phyloP scores from a whole-genome alignment of 2,113 vertebrate genomes.

The Sardina pilchardus region DNA sequence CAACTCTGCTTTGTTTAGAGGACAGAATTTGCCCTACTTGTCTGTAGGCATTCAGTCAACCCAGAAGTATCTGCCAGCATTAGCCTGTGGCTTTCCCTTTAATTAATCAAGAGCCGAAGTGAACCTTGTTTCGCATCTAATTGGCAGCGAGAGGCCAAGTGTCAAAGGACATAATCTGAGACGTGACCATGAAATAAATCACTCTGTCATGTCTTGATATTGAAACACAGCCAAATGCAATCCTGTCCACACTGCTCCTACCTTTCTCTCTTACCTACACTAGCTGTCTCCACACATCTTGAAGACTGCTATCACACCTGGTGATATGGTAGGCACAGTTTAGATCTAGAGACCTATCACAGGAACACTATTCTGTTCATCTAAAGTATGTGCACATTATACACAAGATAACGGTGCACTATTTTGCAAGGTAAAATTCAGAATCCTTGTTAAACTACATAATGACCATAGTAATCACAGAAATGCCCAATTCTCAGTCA shows the following conservation, averaged over 20 bases:
- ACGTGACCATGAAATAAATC: constrained; percentile 66
- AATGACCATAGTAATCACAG: not conserved
- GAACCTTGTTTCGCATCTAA: constrained; percentile 58
- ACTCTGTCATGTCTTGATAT: constrained; percentile 58
- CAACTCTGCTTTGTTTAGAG: constrained; percentile 31
- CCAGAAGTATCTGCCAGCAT: constrained; percentile 49
- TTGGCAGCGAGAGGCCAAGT: constrained; percentile 57
- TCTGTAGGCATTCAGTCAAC: constrained; percentile 38
- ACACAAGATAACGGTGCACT: not conserved
- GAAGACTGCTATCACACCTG: not conserved
- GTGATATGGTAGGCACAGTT: not conserved
- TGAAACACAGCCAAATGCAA: constrained; percentile 61
- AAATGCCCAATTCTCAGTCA: not conserved
- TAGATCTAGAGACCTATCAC: not conserved
- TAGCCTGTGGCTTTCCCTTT: constrained; percentile 60
- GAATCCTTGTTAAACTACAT: not conserved
- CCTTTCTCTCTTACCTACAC: not conserved
- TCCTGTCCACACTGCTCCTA: not conserved
- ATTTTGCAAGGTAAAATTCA: not conserved
- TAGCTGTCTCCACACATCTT: not conserved
- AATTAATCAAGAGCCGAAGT: constrained; percentile 64
- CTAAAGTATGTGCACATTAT: not conserved
- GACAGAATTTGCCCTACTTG: constrained; percentile 36
- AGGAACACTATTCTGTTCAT: not conserved
- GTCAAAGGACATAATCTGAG: constrained; percentile 68